Evolutionary conservation across 2,113 vertebrate genomes (phyloP), one percentile per base, ranked within the genome.

Genomic region (Illadopsis cleaveri): DNA sequence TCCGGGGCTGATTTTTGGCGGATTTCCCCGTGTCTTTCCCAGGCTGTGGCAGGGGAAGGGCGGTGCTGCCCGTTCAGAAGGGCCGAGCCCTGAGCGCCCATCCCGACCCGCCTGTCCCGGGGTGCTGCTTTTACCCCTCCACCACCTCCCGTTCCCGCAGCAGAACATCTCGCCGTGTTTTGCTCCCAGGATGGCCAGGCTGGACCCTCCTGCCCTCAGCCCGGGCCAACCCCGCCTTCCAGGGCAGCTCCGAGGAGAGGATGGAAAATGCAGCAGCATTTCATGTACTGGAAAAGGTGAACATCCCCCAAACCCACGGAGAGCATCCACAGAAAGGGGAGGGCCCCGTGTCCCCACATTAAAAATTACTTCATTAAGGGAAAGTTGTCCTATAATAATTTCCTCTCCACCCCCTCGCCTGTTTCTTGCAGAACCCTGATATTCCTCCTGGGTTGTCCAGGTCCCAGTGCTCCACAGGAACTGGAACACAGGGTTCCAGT

Each of bases 191-290:
- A 98, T 15, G 98, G 98, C 17, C 96, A 73, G 27, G 98, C 62
- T 98, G 16, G 98, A 98, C 4, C 96, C 98, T 22, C 98, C 90
- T 98, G 98, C 79, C 99, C 99, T 12, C 98, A 98, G 77, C 97
- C 99, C 13, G 98, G 98, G 98, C 98, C 45, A 98, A 97, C 95
- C 93, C 98, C 42, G 96, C 98, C 0, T 99, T 98, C 86, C 99
- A 98, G 1, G 98, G 98, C 97, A 96, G 94, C 98, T 98, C 86
- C 90, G 35, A 7, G 99, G 98, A 11, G 82, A 96, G 9, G 98
- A 98, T 3, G 98, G 98, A 9, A 98, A 98, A 64, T 98, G 98
- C 93, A 92, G 95, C 77, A 95, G 37, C 62, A 97, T 98, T 61
- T 98, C 98, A 0, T 98, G 98, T 16, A 68, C 98, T 45, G 98